Evolutionary conservation across 2,113 vertebrate genomes (phyloP).

Genomic region (Vulpes ferrilata): DNA sequence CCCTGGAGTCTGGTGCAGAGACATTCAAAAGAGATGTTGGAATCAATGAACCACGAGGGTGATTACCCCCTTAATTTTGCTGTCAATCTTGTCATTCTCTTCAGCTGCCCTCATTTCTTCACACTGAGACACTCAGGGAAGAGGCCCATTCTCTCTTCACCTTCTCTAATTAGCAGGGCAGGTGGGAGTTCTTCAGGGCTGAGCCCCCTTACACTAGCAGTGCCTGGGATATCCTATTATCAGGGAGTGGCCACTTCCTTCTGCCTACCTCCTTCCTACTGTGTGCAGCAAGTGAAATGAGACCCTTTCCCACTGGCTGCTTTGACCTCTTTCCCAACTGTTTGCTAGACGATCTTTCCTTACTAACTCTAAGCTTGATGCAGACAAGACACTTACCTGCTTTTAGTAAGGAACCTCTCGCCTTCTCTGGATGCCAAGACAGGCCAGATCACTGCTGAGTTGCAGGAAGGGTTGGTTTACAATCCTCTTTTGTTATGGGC

Average conservation of each 20-base stretch:
- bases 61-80: neutral
- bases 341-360: neutral
- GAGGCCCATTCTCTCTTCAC: neutral
- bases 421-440: neutral
- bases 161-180: neutral
- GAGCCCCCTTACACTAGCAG: neutral
- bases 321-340: neutral
- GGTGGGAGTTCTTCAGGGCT: neutral
- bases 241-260: neutral
- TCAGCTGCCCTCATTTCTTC: too few relatives aligned
- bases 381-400: conserved; percentile 30
- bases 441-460: neutral
- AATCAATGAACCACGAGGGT: neutral
- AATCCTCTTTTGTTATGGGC: neutral
- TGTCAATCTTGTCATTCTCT: neutral
- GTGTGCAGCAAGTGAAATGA: neutral
- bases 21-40: too few relatives aligned
- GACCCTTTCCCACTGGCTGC: neutral
- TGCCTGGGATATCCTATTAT: neutral
- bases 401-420: neutral
- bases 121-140: neutral
- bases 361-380: neutral
- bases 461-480: neutral
- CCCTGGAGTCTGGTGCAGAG: neutral
- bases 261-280: neutral